A percentile compares a stretch with the other conserved stretches of the same genome.
Conservation (phyloP, 2,797 vertebrate genomes). For the Microhierax caerulescens region DNA sequence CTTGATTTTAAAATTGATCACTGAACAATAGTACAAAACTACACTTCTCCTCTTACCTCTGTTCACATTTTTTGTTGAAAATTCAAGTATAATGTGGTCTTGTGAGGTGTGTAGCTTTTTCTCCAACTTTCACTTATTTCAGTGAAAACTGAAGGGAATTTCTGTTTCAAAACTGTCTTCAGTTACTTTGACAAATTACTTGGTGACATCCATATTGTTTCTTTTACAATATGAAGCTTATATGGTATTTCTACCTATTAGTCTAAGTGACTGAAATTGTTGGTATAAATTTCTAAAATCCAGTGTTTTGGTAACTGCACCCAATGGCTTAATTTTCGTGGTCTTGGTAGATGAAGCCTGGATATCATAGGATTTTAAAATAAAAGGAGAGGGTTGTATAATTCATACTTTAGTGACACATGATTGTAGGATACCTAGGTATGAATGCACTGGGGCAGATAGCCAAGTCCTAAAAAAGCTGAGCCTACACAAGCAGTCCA, state of each 20-base stretch:
- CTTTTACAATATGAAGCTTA: neutral
- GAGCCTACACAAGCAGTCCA: neutral
- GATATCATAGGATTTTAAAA: neutral
- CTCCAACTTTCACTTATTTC: rapidly evolving
- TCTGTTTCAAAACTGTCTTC: neutral
- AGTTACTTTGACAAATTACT: neutral
- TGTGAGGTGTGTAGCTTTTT: neutral
- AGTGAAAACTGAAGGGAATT: neutral
- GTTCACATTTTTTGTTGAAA: too few relatives aligned
- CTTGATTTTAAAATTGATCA: neutral
- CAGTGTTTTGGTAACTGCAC: neutral
- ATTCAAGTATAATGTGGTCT: neutral
- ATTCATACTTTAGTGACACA: neutral
- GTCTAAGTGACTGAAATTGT: neutral
- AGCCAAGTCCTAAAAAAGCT: neutral
- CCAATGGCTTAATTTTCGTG: neutral
- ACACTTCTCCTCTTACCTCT: too few relatives aligned
- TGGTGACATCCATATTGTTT: neutral
- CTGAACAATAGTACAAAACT: neutral
- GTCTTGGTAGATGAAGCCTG: neutral
- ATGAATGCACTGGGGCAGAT: neutral
- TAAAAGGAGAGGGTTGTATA: neutral
- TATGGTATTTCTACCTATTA: neutral
- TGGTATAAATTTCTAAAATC: neutral
- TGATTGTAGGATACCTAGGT: neutral